Conservation (phyloP, 1,140 invertebrate species). For the Carcinoscorpius rotundicauda region DNA sequence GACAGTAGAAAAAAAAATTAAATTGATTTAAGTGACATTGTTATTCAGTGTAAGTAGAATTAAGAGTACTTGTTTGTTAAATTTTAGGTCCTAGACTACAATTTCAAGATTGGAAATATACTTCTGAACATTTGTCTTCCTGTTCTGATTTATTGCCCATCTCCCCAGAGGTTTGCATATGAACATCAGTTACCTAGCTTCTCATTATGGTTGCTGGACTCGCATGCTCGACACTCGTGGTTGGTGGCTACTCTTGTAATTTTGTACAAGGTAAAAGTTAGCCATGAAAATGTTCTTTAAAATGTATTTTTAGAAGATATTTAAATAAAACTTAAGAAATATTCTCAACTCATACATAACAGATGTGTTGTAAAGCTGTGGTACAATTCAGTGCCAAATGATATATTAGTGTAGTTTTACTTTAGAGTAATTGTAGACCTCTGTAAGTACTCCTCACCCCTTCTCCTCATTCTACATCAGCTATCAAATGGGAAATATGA, state of each 20-base stretch:
- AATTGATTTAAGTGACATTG: background rate
- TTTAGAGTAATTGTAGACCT: background rate
- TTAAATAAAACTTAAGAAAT: constrained; percentile 2
- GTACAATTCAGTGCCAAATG: background rate
- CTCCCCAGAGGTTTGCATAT: constrained; percentile 45
- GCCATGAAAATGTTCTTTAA: too few species aligned
- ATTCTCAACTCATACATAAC: background rate
- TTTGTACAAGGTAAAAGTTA: constrained; percentile 71
- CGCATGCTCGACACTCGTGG: constrained; percentile 77
- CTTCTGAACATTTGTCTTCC: constrained; percentile 73
- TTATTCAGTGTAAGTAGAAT: constrained; percentile 5
- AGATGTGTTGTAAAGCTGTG: background rate
- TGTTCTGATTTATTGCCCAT: constrained; percentile 76
- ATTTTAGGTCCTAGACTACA: constrained; percentile 76
- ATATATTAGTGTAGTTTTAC: constrained; percentile 5
- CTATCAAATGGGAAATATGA: too few species aligned
- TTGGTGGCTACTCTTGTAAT: constrained; percentile 84
- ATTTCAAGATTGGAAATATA: constrained; percentile 75
- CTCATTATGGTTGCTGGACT: constrained; percentile 76
- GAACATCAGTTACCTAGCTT: constrained; percentile 49
- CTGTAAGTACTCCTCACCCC: too few species aligned
- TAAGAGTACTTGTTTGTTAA: constrained; percentile 4
- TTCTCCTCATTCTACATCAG: too few species aligned
- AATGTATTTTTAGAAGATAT: constrained; percentile 2
- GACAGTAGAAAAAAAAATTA: too few species aligned